Evolutionary conservation across 2,797 vertebrate genomes (phyloP).

Genomic region (Lutra lutra): DNA sequence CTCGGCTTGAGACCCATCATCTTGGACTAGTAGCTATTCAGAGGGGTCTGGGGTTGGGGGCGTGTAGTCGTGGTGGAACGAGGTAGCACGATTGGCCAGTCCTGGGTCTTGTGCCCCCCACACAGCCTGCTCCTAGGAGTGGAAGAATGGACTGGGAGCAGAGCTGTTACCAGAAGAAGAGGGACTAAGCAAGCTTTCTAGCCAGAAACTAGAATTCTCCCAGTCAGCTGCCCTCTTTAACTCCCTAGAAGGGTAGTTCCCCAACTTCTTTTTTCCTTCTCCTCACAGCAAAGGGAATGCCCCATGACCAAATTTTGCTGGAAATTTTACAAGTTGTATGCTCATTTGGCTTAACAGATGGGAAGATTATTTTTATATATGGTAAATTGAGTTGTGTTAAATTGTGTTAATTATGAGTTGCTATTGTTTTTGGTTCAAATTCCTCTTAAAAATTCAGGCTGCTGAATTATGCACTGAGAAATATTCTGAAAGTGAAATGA

Average conservation of each 20-base stretch:
- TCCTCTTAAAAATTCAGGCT: constrained; percentile 29
- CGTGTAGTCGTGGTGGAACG: background rate
- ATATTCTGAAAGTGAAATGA: background rate
- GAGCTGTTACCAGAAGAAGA: background rate
- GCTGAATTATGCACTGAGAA: background rate
- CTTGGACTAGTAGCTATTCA: background rate
- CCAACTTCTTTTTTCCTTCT: background rate
- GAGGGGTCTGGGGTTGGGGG: background rate
- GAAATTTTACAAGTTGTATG: background rate
- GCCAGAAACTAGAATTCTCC: background rate
- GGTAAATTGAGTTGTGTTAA: constrained; percentile 6
- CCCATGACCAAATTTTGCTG: background rate
- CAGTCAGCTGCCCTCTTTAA: background rate
- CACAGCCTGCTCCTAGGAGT: background rate
- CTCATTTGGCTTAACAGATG: background rate
- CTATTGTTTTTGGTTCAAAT: background rate
- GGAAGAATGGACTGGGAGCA: background rate
- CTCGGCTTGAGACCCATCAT: background rate
- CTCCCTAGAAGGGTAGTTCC: background rate
- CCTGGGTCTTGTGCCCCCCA: background rate
- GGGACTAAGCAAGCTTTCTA: background rate
- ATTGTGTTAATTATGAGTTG: background rate
- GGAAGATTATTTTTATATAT: background rate
- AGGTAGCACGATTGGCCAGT: background rate
- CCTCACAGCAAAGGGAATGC: background rate